A percentile compares a stretch with the other conserved stretches of the same genome.
phyloP scores from a whole-genome alignment of 2,113 vertebrate species.

The Elachura formosa region DNA sequence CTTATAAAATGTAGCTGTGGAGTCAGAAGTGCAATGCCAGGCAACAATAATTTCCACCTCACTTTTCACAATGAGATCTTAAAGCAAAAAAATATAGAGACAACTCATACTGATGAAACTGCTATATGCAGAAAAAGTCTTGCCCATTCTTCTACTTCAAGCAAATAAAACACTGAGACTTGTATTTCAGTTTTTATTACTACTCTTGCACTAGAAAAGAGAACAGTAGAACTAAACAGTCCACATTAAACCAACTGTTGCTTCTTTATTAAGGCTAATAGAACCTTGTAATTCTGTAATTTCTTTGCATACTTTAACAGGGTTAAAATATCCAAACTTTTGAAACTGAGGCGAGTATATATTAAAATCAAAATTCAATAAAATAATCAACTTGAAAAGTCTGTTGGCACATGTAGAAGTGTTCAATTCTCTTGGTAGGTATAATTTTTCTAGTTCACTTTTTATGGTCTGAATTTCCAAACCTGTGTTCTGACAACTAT shows the following conservation, averaged over 20 bases:
- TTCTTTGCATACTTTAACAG: neutral
- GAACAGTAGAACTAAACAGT: neutral
- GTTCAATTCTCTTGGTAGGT: neutral
- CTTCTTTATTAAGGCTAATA: neutral
- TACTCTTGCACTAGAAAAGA: neutral
- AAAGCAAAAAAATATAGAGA: neutral
- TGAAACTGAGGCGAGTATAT: neutral
- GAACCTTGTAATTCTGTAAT: neutral
- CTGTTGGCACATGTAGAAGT: neutral
- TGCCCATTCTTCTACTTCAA: neutral
- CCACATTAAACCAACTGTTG: slow-evolving; percentile 69
- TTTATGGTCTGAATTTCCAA: neutral
- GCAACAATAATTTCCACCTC: slow-evolving; percentile 42
- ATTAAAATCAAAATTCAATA: neutral
- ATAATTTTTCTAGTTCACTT: neutral
- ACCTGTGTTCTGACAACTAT: neutral
- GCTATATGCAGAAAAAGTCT: neutral
- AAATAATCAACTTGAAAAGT: neutral
- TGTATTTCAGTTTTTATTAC: neutral
- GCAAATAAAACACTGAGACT: neutral
- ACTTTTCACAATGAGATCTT: slow-evolving; percentile 37
- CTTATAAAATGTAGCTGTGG: slow-evolving; percentile 49
- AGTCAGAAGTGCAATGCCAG: slow-evolving; percentile 47
- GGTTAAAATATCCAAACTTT: neutral
- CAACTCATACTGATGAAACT: neutral